These are phyloP conservation scores for Numenius phaeopus DNA, from an alignment of 2,797 vertebrate genomes.

Conservation along the genomic window DNA sequence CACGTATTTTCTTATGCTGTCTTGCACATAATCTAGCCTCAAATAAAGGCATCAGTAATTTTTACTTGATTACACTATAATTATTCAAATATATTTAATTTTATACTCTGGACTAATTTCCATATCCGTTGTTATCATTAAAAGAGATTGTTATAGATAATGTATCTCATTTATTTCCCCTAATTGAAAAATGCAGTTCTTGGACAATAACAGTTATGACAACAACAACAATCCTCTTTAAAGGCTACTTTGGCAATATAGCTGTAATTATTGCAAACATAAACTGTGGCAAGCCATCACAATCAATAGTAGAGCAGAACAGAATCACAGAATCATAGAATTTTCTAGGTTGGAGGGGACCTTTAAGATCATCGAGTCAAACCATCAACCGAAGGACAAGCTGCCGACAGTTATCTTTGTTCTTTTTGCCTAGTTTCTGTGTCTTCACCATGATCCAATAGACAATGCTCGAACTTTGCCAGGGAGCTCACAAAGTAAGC, in stretches of 20 bases:
- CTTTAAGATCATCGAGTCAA: too few relatives aligned
- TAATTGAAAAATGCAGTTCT: constrained; percentile 77
- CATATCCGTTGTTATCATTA: constrained; percentile 73
- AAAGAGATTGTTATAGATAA: constrained; percentile 76
- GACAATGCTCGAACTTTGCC: background rate
- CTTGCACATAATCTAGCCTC: constrained; percentile 73
- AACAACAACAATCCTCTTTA: constrained; percentile 61
- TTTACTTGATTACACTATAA: constrained; percentile 81
- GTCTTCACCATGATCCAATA: background rate
- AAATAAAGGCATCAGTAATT: constrained; percentile 81
- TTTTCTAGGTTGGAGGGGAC: too few relatives aligned
- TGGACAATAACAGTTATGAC: constrained; percentile 57
- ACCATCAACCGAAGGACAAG: background rate
- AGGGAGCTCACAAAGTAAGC: background rate
- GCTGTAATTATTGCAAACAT: constrained; percentile 44
- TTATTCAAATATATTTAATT: constrained; percentile 84
- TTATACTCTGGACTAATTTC: constrained; percentile 77
- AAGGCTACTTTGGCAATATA: constrained; percentile 37
- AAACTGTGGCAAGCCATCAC: background rate
- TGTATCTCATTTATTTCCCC: constrained; percentile 58
- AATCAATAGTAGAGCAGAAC: constrained; percentile 2
- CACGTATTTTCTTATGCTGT: constrained; percentile 68
- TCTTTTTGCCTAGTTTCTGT: background rate
- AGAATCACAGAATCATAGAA: too few relatives aligned
- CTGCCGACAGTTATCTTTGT: background rate